Conservation (phyloP, 2,888 invertebrate genomes). For the Gastracanthus pulcherrimus region DNA sequence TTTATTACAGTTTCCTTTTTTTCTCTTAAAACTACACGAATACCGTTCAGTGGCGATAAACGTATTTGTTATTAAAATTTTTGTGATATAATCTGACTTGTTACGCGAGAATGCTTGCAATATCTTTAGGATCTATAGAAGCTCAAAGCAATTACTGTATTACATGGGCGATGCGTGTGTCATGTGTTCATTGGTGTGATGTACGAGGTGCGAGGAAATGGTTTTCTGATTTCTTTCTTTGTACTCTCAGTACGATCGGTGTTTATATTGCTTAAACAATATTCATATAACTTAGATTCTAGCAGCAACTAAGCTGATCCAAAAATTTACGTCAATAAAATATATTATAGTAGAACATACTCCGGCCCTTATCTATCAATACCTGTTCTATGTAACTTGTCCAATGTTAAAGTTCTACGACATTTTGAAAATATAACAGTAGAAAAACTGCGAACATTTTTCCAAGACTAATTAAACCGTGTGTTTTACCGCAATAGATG, state of each 20-base stretch:
- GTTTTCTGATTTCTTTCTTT: constrained; percentile 25
- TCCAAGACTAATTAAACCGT: constrained; percentile 11
- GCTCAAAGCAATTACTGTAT: constrained; percentile 47
- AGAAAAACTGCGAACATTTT: constrained; percentile 1
- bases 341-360: constrained; percentile 50
- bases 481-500: background rate
- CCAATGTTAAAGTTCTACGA: constrained; percentile 37
- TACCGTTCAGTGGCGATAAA: constrained; percentile 15
- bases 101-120: constrained; percentile 33
- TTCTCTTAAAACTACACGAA: constrained; percentile 35
- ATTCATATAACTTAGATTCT: constrained; percentile 58
- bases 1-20: constrained; percentile 25
- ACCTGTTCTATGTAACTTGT: constrained; percentile 22
- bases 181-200: constrained; percentile 40
- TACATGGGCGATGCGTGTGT: constrained; percentile 28
- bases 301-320: constrained; percentile 58
- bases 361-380: constrained; percentile 9
- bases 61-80: constrained; percentile 36
- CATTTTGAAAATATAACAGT: constrained; percentile 49
- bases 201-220: constrained; percentile 45
- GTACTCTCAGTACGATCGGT: constrained; percentile 26
- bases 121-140: constrained; percentile 41
- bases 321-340: constrained; percentile 59
- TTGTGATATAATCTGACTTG: constrained; percentile 11
- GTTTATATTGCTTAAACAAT: constrained; percentile 28